Base-by-base conservation (phyloP, 2,113 vertebrate genomes). In the Gorsachius goisagi region DNA sequence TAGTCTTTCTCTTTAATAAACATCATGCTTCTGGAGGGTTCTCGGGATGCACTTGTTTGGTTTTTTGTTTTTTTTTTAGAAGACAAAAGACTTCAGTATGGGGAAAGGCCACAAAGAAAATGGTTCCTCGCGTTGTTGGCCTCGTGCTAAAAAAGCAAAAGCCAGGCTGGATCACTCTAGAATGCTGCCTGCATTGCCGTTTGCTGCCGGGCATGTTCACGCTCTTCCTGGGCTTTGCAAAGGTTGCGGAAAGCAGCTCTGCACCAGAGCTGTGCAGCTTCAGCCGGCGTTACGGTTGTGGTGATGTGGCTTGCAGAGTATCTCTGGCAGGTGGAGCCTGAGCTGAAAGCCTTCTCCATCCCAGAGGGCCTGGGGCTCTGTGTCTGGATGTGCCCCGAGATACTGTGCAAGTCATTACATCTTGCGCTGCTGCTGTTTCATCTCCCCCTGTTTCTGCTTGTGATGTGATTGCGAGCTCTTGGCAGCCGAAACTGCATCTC, bases 1-100 rank as follows among this genome's bases (percentile, higher is more conserved):
- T 93, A 49, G 52, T 73, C 19, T 92, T 92, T 94, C 30, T 85
- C 52, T 86, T 84, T 64, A 86, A 88, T 84, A 88, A 91, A 71
- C 52, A 56, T 92, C 21, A 50, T 2, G 4, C 55, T 94, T 93
- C 44, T 91, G 72, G 68, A 95, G 82, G 78, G n/a, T 93, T 95
- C n/a, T 95, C 52, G 17, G 86, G 63, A 62, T 74, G 26, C 3
- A 11, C 5, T 83, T 58, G 66, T 47, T 44, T 41, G 12, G 12
- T 41, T 41, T 41, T 41, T 41, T 83, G 53, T 69, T 47, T 83
- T 58, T 69, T 21, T 47, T 88, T 49, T 44, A 21, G 41, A 75
- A 66, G 55, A 64, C 3, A 0, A 58, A 88, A 88, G 24, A 30
- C 24, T 56, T 55, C 63, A 77, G 8, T 37, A 41, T 24, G 13